These are phyloP conservation scores for Phalloptychus januarius DNA, from an alignment of 2,797 vertebrate genomes.

Conservation along the genomic window DNA sequence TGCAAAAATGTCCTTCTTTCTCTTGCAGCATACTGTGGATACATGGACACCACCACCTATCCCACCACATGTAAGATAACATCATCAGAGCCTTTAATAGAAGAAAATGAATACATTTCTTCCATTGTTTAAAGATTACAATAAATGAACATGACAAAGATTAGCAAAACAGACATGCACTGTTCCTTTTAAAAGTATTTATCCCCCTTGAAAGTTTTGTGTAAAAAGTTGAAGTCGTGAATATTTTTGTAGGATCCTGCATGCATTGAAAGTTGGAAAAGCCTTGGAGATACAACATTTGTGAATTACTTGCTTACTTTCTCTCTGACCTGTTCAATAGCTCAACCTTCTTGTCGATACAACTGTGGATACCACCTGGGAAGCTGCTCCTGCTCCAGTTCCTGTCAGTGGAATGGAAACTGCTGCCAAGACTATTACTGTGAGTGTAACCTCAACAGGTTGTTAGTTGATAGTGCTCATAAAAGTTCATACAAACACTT, in stretches of 20 bases:
- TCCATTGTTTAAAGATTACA: too few species aligned
- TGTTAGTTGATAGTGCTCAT: too few species aligned
- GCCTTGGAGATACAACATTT: too few species aligned
- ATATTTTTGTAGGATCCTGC: too few species aligned
- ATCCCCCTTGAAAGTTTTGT: too few species aligned
- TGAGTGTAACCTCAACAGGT: conserved; percentile 14
- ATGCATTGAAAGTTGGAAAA: too few species aligned
- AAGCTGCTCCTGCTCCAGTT: conserved; percentile 66
- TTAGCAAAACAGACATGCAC: too few species aligned
- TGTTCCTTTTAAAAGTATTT: too few species aligned
- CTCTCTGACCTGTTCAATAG: neutral
- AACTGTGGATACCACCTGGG: conserved; percentile 38
- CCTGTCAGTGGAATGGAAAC: conserved; percentile 61
- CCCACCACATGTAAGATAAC: conserved; percentile 24
- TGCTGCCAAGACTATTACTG: conserved; percentile 67
- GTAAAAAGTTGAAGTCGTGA: too few species aligned
- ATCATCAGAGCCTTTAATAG: neutral
- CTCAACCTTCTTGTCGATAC: conserved; percentile 36
- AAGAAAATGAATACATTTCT: too few species aligned
- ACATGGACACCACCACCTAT: rapidly evolving
- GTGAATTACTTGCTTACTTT: too few species aligned
- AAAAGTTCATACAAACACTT: conserved; percentile 39
- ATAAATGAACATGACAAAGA: too few species aligned
- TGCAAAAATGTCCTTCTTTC: neutral
- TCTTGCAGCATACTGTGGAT: conserved; percentile 11